Percentiles rank a stretch among this genome's conserved stretches.
phyloP scores from a whole-genome alignment of 2,797 vertebrate species.

The Chelon auratus region DNA sequence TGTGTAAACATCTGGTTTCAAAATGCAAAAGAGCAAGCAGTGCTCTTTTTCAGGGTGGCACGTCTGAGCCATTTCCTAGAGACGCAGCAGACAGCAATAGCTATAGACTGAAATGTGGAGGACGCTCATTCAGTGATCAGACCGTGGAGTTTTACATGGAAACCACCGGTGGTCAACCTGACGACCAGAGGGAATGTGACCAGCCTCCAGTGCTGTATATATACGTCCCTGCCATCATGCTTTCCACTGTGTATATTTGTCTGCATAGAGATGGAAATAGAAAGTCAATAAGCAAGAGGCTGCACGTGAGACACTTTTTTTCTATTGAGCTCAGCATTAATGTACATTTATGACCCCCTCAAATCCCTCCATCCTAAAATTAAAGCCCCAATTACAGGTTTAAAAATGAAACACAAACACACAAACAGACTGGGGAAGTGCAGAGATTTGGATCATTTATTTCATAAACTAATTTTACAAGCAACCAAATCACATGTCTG shows the following conservation, averaged over 20 bases:
- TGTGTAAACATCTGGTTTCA: constrained; percentile 67
- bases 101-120: constrained; percentile 67
- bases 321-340: constrained; percentile 41
- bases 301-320: constrained; percentile 49
- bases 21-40: constrained; percentile 65
- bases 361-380: neutral
- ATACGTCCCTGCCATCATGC: constrained; percentile 53
- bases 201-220: constrained; percentile 53
- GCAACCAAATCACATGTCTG: constrained; percentile 45
- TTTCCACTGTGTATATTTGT: constrained; percentile 76
- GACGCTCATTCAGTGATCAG: constrained; percentile 69
- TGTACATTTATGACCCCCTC: constrained; percentile 32
- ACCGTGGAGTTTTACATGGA: constrained; percentile 69
- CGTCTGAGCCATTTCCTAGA: constrained; percentile 69
- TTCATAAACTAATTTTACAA: constrained; percentile 43
- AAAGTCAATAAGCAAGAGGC: constrained; percentile 63
- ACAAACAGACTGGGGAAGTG: constrained; percentile 39
- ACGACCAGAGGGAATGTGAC: constrained; percentile 65
- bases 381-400: constrained; percentile 49
- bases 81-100: constrained; percentile 55
- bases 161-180: constrained; percentile 74
- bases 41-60: constrained; percentile 59
- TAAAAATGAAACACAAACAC: constrained; percentile 50
- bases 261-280: constrained; percentile 61
- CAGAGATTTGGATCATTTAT: constrained; percentile 39